Percentiles rank a stretch among this genome's conserved stretches.
Conservation (phyloP, 1,140 invertebrate genomes). For the Aplysia californica region DNA sequence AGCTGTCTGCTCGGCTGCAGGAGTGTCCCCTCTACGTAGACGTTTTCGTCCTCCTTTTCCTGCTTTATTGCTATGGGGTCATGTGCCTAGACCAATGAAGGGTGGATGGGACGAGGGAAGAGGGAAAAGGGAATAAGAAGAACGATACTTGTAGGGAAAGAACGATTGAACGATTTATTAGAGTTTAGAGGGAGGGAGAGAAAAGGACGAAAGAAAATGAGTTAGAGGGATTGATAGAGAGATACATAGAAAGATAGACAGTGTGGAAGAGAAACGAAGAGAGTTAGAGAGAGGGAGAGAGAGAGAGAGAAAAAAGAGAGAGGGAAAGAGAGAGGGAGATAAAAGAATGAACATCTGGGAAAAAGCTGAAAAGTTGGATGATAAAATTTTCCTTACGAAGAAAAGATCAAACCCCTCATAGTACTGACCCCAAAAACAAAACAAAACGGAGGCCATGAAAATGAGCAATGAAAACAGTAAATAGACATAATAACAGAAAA, state of each 20-base stretch:
- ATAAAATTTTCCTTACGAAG: too few relatives aligned
- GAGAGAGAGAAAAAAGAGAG: conserved; percentile 1
- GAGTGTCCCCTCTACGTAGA: not conserved
- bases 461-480: too few relatives aligned
- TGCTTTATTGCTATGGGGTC: not conserved
- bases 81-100: not conserved
- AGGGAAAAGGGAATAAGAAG: not conserved
- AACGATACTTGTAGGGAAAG: not conserved
- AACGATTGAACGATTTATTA: not conserved
- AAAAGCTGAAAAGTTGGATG: too few relatives aligned
- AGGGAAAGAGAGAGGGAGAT: too few relatives aligned
- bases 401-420: too few relatives aligned
- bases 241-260: not conserved
- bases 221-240: conserved; percentile 6
- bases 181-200: not conserved
- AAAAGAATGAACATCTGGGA: too few relatives aligned
- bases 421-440: too few relatives aligned
- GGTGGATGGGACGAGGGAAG: not conserved
- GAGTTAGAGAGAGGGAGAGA: not conserved
- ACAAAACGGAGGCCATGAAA: too few relatives aligned
- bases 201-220: not conserved
- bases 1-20: not conserved
- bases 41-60: not conserved
- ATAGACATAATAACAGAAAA: too few relatives aligned
- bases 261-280: not conserved